Evolutionary conservation across 2,888 invertebrate genomes (phyloP), one percentile per base, ranked within the genome.

Genomic region (Drosophila fungiperda): DNA sequence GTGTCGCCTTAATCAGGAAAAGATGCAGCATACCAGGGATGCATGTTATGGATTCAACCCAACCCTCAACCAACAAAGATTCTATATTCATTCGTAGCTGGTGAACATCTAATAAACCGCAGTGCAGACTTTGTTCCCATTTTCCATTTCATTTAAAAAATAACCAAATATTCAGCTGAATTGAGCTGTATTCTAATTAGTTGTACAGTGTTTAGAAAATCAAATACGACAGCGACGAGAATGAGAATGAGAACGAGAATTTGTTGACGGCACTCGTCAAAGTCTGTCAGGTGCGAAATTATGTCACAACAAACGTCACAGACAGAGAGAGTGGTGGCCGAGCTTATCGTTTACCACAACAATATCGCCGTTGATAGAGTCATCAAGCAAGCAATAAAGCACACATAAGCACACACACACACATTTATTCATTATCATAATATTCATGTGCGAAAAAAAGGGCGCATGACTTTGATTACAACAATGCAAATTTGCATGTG

Each of bases 381-480:
- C 79, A 65, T 73, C 62, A 78, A 66, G 35, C 50, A 11, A 40
- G 23, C 23, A 67, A 26, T 11, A 38, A 52, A 36, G 33, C 42
- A 65, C 38, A 74, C 38, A 60, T 26, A 26, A 49, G 45, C 50
- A 36, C 54, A 53, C 3, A 20, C 29, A 32, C 23, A 32, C 36
- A 20, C n/a, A 40, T 36, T 49, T 32, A 48, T 17, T 7, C 8
- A 45, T 2, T 15, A 20, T 15, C 45, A 45, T 36, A 35, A 65
- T 33, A 55, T 15, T 33, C 32, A 33, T 57, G 48, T 58, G 61
- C 40, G 61, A 45, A 11, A 17, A 69, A 69, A 64, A 83, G 59
- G 66, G 67, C 85, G 80, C 72, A 85, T 88, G 88, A 88, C 74
- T 80, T 73, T 83, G 80, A 83, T 82, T 72, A 74, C 71, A 83